These are phyloP conservation scores for Lates japonicus DNA, from an alignment of 2,797 vertebrate genomes.

Conservation along the genomic window DNA sequence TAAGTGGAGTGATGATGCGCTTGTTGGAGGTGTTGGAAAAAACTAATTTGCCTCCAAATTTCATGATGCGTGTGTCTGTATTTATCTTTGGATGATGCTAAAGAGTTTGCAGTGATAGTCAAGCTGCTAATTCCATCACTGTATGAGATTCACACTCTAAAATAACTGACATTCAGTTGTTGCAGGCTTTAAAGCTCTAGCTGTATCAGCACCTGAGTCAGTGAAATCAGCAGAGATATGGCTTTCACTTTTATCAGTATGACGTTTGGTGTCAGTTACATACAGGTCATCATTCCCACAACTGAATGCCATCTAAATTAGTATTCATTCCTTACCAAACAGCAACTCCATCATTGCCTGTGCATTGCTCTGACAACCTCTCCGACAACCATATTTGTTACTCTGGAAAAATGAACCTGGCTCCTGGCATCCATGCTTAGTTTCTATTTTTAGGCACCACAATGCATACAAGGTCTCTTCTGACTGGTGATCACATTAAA, in stretches of 20 bases:
- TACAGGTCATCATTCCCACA: neutral
- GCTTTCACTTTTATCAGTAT: neutral
- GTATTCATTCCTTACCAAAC: neutral
- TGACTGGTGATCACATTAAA: neutral
- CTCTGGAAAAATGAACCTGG: neutral
- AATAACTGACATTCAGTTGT: neutral
- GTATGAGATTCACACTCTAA: neutral
- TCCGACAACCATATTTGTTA: neutral
- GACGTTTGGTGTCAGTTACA: neutral
- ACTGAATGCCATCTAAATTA: neutral
- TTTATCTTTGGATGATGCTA: slow-evolving; percentile 13
- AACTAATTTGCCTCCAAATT: slow-evolving; percentile 6
- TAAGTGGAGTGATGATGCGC: neutral
- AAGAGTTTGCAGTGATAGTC: slow-evolving; percentile 1
- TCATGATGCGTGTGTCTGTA: neutral
- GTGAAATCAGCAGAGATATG: neutral
- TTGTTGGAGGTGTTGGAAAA: slow-evolving; percentile 16
- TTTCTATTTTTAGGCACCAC: neutral
- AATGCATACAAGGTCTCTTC: neutral
- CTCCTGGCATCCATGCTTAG: neutral
- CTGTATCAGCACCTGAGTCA: neutral
- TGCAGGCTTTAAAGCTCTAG: neutral
- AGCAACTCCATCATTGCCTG: neutral
- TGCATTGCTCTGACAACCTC: neutral
- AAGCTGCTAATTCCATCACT: neutral